Conservation (phyloP, 2,888 invertebrate genomes). For the Crossocerus cetratus region DNA sequence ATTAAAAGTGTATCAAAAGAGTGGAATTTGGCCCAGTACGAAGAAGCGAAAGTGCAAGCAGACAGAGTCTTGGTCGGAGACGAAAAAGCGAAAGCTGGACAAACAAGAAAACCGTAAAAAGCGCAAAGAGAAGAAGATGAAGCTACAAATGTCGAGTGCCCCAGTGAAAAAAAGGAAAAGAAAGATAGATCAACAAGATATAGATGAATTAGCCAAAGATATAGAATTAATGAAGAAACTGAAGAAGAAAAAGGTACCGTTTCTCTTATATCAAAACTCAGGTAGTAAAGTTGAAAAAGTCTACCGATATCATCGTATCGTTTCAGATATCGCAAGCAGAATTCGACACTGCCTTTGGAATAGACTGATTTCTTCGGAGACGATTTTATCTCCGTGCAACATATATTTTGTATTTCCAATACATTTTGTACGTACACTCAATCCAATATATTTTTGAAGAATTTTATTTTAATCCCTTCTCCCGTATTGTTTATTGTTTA, state of each 20-base stretch:
- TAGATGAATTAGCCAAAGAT: slow-evolving; percentile 88
- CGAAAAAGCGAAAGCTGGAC: slow-evolving; percentile 85
- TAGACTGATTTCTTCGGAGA: slow-evolving; percentile 12
- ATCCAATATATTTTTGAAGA: not conserved
- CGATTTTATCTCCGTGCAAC: not conserved
- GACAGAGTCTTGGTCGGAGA: slow-evolving; percentile 87
- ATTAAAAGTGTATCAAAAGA: slow-evolving; percentile 83
- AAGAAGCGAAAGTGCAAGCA: slow-evolving; percentile 80
- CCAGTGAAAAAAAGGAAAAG: slow-evolving; percentile 77
- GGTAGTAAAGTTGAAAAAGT: not conserved
- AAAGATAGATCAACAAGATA: slow-evolving; percentile 84
- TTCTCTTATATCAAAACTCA: slow-evolving; percentile 7
- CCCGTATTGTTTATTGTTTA: too few relatives aligned
- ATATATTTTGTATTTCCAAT: not conserved
- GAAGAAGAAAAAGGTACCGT: slow-evolving; percentile 86
- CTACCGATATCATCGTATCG: slow-evolving; percentile 12
- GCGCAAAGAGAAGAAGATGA: slow-evolving; percentile 81
- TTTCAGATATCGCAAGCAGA: slow-evolving; percentile 77
- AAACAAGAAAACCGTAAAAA: slow-evolving; percentile 81
- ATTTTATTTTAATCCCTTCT: too few relatives aligned
- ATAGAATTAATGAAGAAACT: slow-evolving; percentile 90
- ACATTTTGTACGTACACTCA: slow-evolving; percentile 7
- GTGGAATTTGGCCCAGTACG: slow-evolving; percentile 86
- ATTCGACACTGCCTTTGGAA: slow-evolving; percentile 76
- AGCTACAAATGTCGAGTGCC: slow-evolving; percentile 70